Base-by-base conservation (phyloP, 2,113 vertebrate genomes). In the Naja naja region DNA sequence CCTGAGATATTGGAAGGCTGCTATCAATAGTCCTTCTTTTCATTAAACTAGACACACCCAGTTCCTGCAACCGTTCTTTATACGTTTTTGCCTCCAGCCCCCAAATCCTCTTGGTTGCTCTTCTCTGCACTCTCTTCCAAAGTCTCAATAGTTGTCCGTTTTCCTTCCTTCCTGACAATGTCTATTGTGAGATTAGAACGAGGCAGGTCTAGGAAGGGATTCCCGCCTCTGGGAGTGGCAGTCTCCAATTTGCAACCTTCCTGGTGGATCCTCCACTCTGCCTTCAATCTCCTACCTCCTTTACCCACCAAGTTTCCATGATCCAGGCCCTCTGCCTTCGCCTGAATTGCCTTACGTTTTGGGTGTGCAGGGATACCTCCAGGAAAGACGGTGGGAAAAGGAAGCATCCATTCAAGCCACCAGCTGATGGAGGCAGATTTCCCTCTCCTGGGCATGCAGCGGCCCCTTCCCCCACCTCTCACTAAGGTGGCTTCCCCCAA, bases 251-350 rank as follows among this genome's bases (percentile, higher is more conserved):
- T 43, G 2, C 22, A 30, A 30, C 22, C 88, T 52, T 85, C 34
- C 52, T 47, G 22, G 14, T 39, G 45, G 88, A 10, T 90, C 54
- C 30, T 49, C 14, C 9, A 23, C 49, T 60, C 69, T 74, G 52
- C 54, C 54, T 93, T 55, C 39, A 0, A 58, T 60, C 30, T 89
- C 69, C 92, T 93, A 93, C 92, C 92, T 93, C 92, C 27, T 93
- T 60, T 85, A 45, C 88, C 92, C 92, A 93, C 92, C 92, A 30
- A 39, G 85, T 60, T 60, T 93, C 92, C 92, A 93, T 90, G 92
- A 90, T 85, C 88, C 54, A 86, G 10, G 7, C 30, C 88, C 92
- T 86, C 12, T n/a, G 54, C 88, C 69, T 20, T 89, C 34, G 16
- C 92, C 56, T 43, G 27, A 49, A 53, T 86, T 93, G 92, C 92